Conservation (phyloP, 2,797 vertebrate genomes). For the Brotula barbata region DNA sequence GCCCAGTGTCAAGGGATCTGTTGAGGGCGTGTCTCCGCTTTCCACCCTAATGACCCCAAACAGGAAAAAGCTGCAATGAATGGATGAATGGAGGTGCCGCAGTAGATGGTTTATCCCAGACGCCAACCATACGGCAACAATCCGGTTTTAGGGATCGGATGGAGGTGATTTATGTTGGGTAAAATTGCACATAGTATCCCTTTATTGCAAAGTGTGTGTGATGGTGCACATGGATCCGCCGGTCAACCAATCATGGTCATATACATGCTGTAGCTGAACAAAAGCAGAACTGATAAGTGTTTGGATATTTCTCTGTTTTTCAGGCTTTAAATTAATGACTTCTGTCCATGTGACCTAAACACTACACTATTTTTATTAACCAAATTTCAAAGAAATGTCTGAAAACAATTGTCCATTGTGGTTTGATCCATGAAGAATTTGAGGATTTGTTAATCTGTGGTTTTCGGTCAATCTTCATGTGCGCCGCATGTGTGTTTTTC, state of each 20-base stretch:
- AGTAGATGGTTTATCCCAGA: background rate
- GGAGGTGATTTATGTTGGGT: background rate
- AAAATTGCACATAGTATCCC: background rate
- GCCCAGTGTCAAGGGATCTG: background rate
- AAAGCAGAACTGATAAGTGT: background rate
- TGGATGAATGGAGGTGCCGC: background rate
- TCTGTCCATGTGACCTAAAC: background rate
- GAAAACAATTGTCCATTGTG: no score
- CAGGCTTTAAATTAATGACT: background rate
- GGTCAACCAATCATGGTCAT: background rate
- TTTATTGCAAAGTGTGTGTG: background rate
- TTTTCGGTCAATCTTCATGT: slow-evolving; percentile 4
- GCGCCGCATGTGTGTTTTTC: slow-evolving; percentile 45
- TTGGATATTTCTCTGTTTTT: background rate
- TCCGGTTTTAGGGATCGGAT: background rate
- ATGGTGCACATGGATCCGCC: background rate
- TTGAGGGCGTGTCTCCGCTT: background rate
- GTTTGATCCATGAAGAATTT: no score
- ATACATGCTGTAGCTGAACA: background rate
- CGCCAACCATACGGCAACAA: background rate
- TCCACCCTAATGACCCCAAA: background rate
- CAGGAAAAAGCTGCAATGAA: background rate
- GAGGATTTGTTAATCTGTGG: no score
- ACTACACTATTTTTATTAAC: no score
- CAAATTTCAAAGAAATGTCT: no score